Evolutionary conservation across 2,113 vertebrate genomes (phyloP).

Genomic region (Hiodon alosoides): DNA sequence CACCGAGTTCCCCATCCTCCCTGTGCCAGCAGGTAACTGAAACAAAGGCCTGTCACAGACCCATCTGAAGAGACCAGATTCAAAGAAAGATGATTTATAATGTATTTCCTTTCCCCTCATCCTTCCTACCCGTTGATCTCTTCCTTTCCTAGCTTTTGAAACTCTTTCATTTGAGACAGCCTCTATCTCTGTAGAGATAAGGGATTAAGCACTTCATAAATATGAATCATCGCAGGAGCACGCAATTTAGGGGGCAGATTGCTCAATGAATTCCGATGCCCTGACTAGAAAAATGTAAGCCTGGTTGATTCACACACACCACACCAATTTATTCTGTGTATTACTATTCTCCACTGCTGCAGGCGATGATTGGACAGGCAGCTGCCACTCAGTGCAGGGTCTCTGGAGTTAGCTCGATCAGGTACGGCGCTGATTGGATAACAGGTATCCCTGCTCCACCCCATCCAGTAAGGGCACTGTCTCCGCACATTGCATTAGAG

Average conservation of each 20-base stretch:
- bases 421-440: no score
- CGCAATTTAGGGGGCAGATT: not conserved
- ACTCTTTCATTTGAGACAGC: slow-evolving; percentile 61
- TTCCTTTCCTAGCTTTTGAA: slow-evolving; percentile 40
- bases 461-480: no score
- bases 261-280: not conserved
- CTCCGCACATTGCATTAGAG: no score
- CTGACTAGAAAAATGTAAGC: not conserved
- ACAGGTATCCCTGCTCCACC: no score
- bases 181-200: slow-evolving; percentile 59
- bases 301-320: not conserved
- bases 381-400: no score
- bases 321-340: not conserved
- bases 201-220: slow-evolving; percentile 58
- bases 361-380: no score
- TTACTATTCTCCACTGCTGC: not conserved
- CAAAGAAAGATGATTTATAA: not conserved
- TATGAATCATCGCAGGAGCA: slow-evolving; percentile 35
- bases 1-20: not conserved
- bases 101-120: not conserved
- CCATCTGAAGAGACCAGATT: not conserved
- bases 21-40: not conserved
- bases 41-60: not conserved
- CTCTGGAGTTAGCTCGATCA: no score
- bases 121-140: not conserved